Percentiles rank a stretch among this genome's conserved stretches.
Evolutionary conservation across 1,140 invertebrate species (phyloP).

Genomic region (Trissolcus basalis): DNA sequence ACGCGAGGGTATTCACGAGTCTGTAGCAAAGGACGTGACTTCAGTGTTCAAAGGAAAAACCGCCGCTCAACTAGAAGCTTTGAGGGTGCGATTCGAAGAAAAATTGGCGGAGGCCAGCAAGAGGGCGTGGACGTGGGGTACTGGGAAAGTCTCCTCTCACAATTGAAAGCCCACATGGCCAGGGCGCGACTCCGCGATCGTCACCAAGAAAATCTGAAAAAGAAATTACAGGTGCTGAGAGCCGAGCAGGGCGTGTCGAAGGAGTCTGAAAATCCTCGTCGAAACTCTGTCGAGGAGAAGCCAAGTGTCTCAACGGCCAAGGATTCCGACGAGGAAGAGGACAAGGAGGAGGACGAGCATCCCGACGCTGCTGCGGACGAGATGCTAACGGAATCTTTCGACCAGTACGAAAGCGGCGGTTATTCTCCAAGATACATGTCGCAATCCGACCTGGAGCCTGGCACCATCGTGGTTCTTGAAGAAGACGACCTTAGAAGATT

Average conservation of each 20-base stretch:
- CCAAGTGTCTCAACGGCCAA: slow-evolving; percentile 33
- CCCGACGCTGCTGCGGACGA: slow-evolving; percentile 69
- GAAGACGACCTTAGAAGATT: slow-evolving; percentile 87
- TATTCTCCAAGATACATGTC: slow-evolving; percentile 89
- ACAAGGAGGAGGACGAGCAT: slow-evolving; percentile 58
- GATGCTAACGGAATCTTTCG: slow-evolving; percentile 79
- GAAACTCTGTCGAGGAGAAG: neutral
- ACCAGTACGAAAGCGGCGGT: slow-evolving; percentile 85
- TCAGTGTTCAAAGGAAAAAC: slow-evolving; percentile 96
- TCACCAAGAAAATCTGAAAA: slow-evolving; percentile 93
- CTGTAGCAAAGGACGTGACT: slow-evolving; percentile 93
- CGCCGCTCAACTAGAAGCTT: slow-evolving; percentile 86
- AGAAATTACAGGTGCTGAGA: slow-evolving; percentile 93
- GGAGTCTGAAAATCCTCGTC: slow-evolving; percentile 61
- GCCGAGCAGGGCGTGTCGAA: slow-evolving; percentile 86
- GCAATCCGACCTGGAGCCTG: slow-evolving; percentile 85
- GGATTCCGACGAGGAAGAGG: slow-evolving; percentile 66
- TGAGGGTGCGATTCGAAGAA: slow-evolving; percentile 91
- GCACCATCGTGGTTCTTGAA: slow-evolving; percentile 86
- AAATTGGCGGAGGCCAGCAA: slow-evolving; percentile 86
- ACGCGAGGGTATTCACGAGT: slow-evolving; percentile 94
- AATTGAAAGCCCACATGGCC: slow-evolving; percentile 90
- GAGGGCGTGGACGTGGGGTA: slow-evolving; percentile 90
- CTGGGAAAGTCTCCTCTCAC: slow-evolving; percentile 52
- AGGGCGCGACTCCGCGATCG: slow-evolving; percentile 92